These are phyloP conservation scores for Cephalopachus bancanus DNA, from an alignment of 2,797 vertebrate genomes.

Conservation along the genomic window DNA sequence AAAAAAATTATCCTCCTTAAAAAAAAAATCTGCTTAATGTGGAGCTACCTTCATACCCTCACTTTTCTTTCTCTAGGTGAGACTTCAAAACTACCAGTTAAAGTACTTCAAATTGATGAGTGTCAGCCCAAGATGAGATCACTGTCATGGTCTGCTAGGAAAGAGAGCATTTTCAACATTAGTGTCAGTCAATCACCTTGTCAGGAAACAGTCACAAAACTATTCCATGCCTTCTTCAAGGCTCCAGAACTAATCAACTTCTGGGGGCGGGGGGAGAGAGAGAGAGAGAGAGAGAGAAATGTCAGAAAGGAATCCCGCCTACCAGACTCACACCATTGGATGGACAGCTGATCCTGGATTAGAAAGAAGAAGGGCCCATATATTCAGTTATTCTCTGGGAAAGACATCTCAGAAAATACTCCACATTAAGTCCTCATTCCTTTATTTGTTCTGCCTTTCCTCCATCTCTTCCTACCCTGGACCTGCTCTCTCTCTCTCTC, in stretches of 20 bases:
- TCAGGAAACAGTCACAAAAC: neutral
- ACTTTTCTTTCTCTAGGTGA: constrained; percentile 25
- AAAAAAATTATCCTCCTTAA: neutral
- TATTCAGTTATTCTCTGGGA: neutral
- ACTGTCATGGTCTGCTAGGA: neutral
- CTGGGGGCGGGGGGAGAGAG: neutral
- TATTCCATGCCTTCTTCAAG: neutral
- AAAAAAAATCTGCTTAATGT: neutral
- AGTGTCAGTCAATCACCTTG: neutral
- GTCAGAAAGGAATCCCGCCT: neutral
- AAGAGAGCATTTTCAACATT: neutral
- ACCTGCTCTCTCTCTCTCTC: neutral
- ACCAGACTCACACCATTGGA: neutral
- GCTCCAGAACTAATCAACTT: neutral
- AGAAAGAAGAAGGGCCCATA: neutral
- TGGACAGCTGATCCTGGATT: neutral
- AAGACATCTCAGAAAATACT: neutral
- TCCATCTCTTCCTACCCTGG: neutral
- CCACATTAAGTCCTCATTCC: neutral
- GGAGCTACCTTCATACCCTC: neutral
- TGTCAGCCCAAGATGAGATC: neutral
- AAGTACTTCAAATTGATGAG: constrained; percentile 8
- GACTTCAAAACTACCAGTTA: constrained; percentile 6
- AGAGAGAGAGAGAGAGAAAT: neutral
- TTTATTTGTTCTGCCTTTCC: neutral